Evolutionary conservation across 2,113 vertebrate species (phyloP).

Genomic region (Gymnorhina tibicen): DNA sequence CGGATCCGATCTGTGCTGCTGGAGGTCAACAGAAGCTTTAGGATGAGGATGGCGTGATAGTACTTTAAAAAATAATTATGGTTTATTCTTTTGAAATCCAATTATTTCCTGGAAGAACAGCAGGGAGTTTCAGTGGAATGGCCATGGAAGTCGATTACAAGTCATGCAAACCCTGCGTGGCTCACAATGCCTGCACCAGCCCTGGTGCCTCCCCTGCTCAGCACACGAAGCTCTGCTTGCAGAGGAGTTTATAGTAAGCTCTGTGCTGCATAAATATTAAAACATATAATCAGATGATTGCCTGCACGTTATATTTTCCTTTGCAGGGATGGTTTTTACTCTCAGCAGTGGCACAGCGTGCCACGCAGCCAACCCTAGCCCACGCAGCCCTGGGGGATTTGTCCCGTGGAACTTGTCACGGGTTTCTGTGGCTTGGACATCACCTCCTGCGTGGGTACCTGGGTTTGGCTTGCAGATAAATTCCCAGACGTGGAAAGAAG

Average conservation of each 20-base stretch:
- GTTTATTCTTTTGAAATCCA: neutral
- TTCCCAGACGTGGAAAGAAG: neutral
- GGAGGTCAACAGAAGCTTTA: conserved; percentile 4
- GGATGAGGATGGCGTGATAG: neutral
- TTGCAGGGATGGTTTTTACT: neutral
- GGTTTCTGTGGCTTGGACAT: neutral
- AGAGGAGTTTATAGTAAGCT: neutral
- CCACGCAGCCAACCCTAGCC: neutral
- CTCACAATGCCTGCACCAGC: neutral
- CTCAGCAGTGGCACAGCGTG: neutral
- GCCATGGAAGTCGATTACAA: neutral
- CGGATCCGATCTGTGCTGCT: neutral
- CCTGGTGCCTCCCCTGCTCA: neutral
- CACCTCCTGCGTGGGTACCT: neutral
- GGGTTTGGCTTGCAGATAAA: neutral
- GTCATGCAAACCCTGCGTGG: neutral
- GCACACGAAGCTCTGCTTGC: neutral
- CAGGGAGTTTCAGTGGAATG: neutral
- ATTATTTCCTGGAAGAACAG: neutral
- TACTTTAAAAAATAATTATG: neutral
- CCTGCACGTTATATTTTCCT: neutral
- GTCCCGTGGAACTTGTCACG: rapidly evolving
- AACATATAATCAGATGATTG: neutral
- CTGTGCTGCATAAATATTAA: neutral
- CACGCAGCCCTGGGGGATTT: neutral